Conservation (phyloP, 2,113 vertebrate species). For the Propithecus coquereli region DNA sequence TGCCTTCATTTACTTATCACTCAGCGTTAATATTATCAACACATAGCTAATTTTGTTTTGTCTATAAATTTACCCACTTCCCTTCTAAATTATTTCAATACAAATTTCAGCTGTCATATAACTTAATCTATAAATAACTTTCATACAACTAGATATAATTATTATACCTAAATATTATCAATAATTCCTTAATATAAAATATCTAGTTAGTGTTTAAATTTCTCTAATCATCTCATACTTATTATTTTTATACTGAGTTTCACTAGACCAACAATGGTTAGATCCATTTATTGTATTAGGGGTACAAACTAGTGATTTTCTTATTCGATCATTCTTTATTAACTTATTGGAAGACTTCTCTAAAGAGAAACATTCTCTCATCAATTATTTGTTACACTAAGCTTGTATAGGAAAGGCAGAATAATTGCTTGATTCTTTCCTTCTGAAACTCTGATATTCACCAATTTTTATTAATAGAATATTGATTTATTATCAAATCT, state of each 20-base stretch:
- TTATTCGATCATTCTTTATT: neutral
- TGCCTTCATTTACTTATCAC: neutral
- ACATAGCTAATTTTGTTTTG: neutral
- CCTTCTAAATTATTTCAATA: neutral
- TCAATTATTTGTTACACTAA: neutral
- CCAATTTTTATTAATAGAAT: neutral
- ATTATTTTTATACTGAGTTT: neutral
- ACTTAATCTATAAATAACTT: neutral
- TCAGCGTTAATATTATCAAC: neutral
- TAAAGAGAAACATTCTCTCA: neutral
- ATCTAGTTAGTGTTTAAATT: neutral
- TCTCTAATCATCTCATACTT: neutral
- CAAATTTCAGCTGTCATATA: neutral
- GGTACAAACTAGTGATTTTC: neutral
- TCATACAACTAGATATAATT: neutral
- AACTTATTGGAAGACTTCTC: neutral
- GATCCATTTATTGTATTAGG: neutral
- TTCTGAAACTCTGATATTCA: neutral
- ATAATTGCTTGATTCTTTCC: neutral
- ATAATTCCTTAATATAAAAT: neutral
- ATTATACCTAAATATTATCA: neutral
- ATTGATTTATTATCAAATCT: neutral
- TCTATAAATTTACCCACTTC: neutral
- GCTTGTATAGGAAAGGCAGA: neutral
- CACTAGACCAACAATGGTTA: neutral